Percentiles rank a stretch among this genome's conserved stretches.
Conservation (phyloP, 1,140 invertebrate species). For the Colletes gigas region DNA sequence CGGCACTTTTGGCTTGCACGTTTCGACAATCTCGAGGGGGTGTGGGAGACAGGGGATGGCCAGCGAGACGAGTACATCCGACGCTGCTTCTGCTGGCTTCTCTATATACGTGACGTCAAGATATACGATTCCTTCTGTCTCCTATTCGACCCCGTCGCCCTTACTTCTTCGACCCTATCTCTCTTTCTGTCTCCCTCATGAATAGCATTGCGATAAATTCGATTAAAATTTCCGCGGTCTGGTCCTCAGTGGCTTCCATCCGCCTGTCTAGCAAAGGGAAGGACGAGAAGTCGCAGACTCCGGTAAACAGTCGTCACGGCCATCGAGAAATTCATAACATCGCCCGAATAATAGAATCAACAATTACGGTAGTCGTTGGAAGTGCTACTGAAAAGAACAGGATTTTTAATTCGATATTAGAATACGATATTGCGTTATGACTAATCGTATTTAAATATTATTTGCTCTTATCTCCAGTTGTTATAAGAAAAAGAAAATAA, state of each 20-base stretch:
- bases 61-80: slow-evolving; percentile 56
- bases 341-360: not conserved
- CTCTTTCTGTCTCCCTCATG: slow-evolving; percentile 74
- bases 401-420: not conserved
- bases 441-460: too few species aligned
- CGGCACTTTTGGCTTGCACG: slow-evolving; percentile 75
- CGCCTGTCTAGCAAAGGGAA: slow-evolving; percentile 12
- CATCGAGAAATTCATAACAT: slow-evolving; percentile 34
- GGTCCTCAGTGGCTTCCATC: slow-evolving; percentile 64
- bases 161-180: slow-evolving; percentile 59
- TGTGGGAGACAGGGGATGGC: slow-evolving; percentile 34
- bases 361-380: too few species aligned
- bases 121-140: slow-evolving; percentile 70
- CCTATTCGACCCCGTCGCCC: slow-evolving; percentile 26
- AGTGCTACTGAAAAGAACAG: too few species aligned
- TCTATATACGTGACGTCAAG: slow-evolving; percentile 77
- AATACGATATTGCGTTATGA: not conserved
- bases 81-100: slow-evolving; percentile 46
- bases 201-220: slow-evolving; percentile 81
- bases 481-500: too few species aligned
- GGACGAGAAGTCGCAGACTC: slow-evolving; percentile 61
- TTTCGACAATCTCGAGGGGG: slow-evolving; percentile 65
- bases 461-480: too few species aligned
- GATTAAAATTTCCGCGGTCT: slow-evolving; percentile 79
- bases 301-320: slow-evolving; percentile 61